Evolutionary conservation across 2,113 vertebrate genomes (phyloP).

Genomic region (Aix galericulata): DNA sequence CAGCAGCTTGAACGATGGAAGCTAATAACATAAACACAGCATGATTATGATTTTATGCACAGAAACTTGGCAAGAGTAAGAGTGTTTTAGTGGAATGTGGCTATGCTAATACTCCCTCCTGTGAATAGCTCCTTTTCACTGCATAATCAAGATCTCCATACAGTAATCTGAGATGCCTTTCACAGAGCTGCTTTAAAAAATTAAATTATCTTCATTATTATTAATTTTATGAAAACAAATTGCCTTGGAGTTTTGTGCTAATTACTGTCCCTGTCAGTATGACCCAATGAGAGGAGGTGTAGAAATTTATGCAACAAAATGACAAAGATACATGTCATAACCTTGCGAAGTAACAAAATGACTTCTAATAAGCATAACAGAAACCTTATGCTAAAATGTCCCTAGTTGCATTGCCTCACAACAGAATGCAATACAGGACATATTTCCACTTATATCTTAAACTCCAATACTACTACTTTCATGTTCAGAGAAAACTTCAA

Average conservation of each 20-base stretch:
- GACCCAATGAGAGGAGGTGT: neutral
- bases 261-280: slow-evolving; percentile 19
- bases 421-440: neutral
- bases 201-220: slow-evolving; percentile 67
- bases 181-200: slow-evolving; percentile 55
- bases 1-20: slow-evolving; percentile 53
- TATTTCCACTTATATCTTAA: neutral
- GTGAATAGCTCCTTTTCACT: slow-evolving; percentile 44
- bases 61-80: slow-evolving; percentile 62
- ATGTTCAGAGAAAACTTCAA: neutral
- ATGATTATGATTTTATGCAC: slow-evolving; percentile 47
- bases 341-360: slow-evolving; percentile 5
- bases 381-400: neutral
- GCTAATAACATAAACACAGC: slow-evolving; percentile 68
- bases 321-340: neutral
- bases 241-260: slow-evolving; percentile 39
- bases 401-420: neutral
- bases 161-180: slow-evolving; percentile 42
- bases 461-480: neutral
- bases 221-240: slow-evolving; percentile 64
- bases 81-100: slow-evolving; percentile 55
- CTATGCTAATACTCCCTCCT: slow-evolving; percentile 59
- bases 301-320: neutral
- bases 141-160: slow-evolving; percentile 49
- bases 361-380: neutral